These are phyloP conservation scores for Clarias gariepinus DNA, from an alignment of 2,113 vertebrate genomes.

Conservation along the genomic window DNA sequence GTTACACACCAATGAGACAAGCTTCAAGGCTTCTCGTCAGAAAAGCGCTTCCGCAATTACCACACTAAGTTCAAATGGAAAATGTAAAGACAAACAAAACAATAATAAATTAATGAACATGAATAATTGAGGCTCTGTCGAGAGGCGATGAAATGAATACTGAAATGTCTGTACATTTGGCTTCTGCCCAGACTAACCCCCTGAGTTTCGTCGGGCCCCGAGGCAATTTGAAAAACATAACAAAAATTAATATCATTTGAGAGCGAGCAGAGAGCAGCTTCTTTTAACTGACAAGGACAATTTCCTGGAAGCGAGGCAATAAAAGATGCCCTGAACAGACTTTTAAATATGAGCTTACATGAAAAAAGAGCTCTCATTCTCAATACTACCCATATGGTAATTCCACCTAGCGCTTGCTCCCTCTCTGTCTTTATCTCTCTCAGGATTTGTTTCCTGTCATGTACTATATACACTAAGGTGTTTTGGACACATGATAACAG, in stretches of 20 bases:
- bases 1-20: not conserved
- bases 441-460: slow-evolving; percentile 46
- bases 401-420: not conserved
- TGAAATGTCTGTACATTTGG: slow-evolving; percentile 72
- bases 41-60: not conserved
- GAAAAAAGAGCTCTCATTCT: slow-evolving; percentile 35
- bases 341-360: slow-evolving; percentile 39
- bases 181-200: slow-evolving; percentile 65
- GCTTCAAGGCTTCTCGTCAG: not conserved
- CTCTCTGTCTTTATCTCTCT: not conserved
- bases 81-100: not conserved
- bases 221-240: slow-evolving; percentile 68
- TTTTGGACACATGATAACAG: slow-evolving; percentile 7
- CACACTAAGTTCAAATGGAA: not conserved
- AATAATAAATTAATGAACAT: slow-evolving; percentile 27
- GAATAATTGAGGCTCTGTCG: slow-evolving; percentile 29
- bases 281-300: slow-evolving; percentile 57
- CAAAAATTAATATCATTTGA: slow-evolving; percentile 58
- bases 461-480: slow-evolving; percentile 22
- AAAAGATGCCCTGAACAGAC: slow-evolving; percentile 42
- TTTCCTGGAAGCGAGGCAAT: slow-evolving; percentile 55
- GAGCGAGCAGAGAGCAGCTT: slow-evolving; percentile 27
- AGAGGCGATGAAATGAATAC: slow-evolving; percentile 67
- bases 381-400: slow-evolving; percentile 23
- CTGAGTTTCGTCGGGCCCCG: slow-evolving; percentile 55